A percentile compares a stretch with the other conserved stretches of the same genome.
Conservation (phyloP, 2,888 invertebrate genomes). For the Spialia ferax region DNA sequence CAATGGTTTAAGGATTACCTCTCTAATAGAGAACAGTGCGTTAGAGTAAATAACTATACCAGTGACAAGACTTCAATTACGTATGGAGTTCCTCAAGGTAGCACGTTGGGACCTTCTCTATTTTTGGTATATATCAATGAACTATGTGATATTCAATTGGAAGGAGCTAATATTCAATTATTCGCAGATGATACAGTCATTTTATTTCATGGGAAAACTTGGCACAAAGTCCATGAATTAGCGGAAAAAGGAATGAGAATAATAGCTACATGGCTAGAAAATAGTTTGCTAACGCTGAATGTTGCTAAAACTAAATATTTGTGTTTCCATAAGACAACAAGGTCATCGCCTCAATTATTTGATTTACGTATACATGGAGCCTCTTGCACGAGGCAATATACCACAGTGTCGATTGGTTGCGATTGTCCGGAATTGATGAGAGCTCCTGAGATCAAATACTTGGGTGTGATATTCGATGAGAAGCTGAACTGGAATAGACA, state of each 20-base stretch:
- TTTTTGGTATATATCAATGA: constrained; percentile 19
- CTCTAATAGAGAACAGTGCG: constrained; percentile 1
- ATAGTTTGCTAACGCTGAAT: constrained; percentile 8
- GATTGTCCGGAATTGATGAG: background rate
- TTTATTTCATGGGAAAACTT: constrained; percentile 3
- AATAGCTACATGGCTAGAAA: constrained; percentile 25
- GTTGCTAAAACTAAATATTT: constrained; percentile 7
- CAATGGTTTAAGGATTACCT: constrained; percentile 30
- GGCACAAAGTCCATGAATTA: background rate
- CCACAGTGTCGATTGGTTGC: background rate
- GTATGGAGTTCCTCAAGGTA: constrained; percentile 26
- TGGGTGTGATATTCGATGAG: background rate
- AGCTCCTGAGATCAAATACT: background rate
- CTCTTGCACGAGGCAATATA: background rate
- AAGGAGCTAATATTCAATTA: background rate
- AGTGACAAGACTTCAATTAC: background rate
- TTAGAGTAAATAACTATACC: background rate
- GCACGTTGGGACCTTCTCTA: constrained; percentile 8
- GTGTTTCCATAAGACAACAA: constrained; percentile 7
- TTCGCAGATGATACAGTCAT: constrained; percentile 15
- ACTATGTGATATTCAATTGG: background rate
- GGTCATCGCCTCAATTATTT: background rate
- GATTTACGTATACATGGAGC: background rate
- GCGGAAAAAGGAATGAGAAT: background rate
- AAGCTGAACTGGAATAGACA: background rate